Conservation (phyloP, 2,797 vertebrate species). For the Rhinichthys osculus region DNA sequence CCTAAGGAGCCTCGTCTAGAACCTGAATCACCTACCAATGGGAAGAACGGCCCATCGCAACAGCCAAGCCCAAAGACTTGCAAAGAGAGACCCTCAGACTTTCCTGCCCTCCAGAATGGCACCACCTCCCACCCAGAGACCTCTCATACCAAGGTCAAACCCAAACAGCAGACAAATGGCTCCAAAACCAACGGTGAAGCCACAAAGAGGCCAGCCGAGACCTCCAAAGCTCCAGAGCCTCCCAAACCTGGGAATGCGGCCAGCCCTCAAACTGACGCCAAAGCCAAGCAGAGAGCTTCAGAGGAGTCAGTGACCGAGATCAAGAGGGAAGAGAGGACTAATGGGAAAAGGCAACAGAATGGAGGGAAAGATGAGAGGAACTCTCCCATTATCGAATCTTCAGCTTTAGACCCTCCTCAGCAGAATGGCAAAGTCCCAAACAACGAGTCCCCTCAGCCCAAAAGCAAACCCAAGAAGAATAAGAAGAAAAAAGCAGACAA, state of each 20-base stretch:
- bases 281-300: slow-evolving; percentile 67
- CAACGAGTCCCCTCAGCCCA: slow-evolving; percentile 90
- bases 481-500: slow-evolving; percentile 98
- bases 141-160: slow-evolving; percentile 77
- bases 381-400: slow-evolving; percentile 66
- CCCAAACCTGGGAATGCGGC: slow-evolving; percentile 70
- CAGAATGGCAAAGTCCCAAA: slow-evolving; percentile 80
- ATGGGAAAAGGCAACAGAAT: slow-evolving; percentile 84
- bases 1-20: slow-evolving; percentile 67
- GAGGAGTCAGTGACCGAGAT: slow-evolving; percentile 71
- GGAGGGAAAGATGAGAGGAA: slow-evolving; percentile 84
- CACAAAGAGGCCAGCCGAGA: slow-evolving; percentile 51
- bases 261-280: slow-evolving; percentile 67
- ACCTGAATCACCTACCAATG: slow-evolving; percentile 62
- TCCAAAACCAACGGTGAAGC: slow-evolving; percentile 72
- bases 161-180: slow-evolving; percentile 72
- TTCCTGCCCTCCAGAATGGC: slow-evolving; percentile 76
- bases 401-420: slow-evolving; percentile 76
- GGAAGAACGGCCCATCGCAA: slow-evolving; percentile 66
- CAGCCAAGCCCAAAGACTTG: slow-evolving; percentile 78
- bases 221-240: slow-evolving; percentile 75
- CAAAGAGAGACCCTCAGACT: slow-evolving; percentile 78
- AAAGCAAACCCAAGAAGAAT: slow-evolving; percentile 91
- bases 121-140: slow-evolving; percentile 80
- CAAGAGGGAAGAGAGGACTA: slow-evolving; percentile 84